Evolutionary conservation across 2,888 invertebrate genomes (phyloP).

Genomic region (Geotrupes spiniger): DNA sequence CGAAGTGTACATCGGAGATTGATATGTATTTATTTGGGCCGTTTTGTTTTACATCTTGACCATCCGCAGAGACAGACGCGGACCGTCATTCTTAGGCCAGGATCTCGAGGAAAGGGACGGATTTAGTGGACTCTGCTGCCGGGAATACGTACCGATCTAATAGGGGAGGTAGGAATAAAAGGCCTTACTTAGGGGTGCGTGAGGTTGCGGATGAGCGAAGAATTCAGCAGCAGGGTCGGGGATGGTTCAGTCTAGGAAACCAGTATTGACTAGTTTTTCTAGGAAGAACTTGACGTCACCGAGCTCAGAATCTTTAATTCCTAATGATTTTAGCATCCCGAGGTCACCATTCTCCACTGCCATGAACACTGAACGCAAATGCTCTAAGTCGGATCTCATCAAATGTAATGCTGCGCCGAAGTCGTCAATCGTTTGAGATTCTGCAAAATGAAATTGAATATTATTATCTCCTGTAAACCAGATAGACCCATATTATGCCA

Average conservation of each 20-base stretch:
- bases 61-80: conserved; percentile 37
- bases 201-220: conserved; percentile 62
- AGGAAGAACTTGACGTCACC: conserved; percentile 95
- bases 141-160: conserved; percentile 22
- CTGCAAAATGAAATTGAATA: conserved; percentile 55
- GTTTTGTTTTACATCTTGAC: conserved; percentile 33
- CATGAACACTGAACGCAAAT: conserved; percentile 91
- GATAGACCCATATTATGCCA: too few species aligned
- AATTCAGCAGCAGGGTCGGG: conserved; percentile 58
- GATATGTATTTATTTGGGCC: conserved; percentile 46
- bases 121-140: conserved; percentile 49
- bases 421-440: conserved; percentile 93
- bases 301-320: conserved; percentile 92
- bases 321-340: conserved; percentile 89
- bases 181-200: conserved; percentile 68
- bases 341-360: conserved; percentile 94
- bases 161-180: conserved; percentile 61
- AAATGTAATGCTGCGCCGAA: conserved; percentile 85
- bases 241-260: conserved; percentile 83
- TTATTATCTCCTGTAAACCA: too few species aligned
- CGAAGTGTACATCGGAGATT: conserved; percentile 39
- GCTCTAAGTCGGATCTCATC: conserved; percentile 86
- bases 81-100: conserved; percentile 2
- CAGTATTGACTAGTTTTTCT: conserved; percentile 92
- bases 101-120: conserved; percentile 34